phyloP scores from a whole-genome alignment of 2,888 invertebrate species.

The Acrobasis consociella region DNA sequence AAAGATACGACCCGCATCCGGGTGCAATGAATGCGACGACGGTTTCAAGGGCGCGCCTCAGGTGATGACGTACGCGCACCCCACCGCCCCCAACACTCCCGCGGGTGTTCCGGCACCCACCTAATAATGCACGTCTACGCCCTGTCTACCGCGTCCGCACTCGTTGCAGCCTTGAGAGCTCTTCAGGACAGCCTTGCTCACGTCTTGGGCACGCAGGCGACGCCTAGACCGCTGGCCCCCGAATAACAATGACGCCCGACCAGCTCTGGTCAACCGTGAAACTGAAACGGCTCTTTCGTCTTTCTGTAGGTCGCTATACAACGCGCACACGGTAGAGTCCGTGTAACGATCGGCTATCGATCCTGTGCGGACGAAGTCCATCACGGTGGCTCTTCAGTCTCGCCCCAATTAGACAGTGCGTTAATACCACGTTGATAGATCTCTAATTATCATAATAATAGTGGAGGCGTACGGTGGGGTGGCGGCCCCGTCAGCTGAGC shows the following conservation, averaged over 20 bases:
- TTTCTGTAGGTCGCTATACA: constrained; percentile 1
- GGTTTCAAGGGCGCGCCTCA: constrained; percentile 82
- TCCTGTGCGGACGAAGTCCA: constrained; percentile 28
- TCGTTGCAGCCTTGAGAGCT: constrained; percentile 78
- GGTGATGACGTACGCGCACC: constrained; percentile 81
- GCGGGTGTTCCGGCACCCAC: constrained; percentile 80
- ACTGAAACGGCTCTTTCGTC: background rate
- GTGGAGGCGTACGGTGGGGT: constrained; percentile 67
- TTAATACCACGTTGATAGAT: constrained; percentile 65
- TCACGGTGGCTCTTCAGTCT: constrained; percentile 33
- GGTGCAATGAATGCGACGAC: constrained; percentile 82
- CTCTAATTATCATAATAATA: constrained; percentile 81
- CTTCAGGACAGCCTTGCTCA: constrained; percentile 57
- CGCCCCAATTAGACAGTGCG: constrained; percentile 50
- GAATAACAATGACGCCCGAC: background rate
- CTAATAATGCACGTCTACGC: constrained; percentile 84
- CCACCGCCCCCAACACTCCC: constrained; percentile 65
- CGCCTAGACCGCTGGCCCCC: background rate
- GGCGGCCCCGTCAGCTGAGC: constrained; percentile 81
- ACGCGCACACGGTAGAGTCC: too few species aligned
- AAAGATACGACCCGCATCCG: constrained; percentile 77
- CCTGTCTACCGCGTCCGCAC: constrained; percentile 79
- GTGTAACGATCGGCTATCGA: constrained; percentile 25
- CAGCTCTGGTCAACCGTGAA: constrained; percentile 7
- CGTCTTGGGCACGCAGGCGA: constrained; percentile 36